Conservation (phyloP, 2,888 invertebrate genomes). For the Axea sp. region DNA sequence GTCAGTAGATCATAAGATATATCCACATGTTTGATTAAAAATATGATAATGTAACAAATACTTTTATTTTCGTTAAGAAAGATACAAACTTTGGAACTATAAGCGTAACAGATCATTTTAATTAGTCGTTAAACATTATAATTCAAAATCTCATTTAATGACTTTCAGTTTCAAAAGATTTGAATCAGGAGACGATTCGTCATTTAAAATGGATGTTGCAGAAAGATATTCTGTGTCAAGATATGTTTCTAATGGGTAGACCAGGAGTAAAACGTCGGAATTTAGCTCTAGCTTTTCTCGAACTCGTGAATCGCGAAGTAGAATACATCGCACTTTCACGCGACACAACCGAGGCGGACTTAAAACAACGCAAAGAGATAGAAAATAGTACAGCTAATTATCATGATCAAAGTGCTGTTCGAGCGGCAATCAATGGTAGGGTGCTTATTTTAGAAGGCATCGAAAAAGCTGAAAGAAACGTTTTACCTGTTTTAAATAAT, state of each 20-base stretch:
- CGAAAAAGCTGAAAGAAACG: conserved; percentile 98
- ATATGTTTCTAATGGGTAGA: conserved; percentile 95
- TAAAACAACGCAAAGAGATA: conserved; percentile 97
- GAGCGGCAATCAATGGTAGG: conserved; percentile 93
- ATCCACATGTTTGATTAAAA: no score
- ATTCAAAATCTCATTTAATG: no score
- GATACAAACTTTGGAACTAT: no score
- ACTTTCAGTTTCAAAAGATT: conserved; percentile 78
- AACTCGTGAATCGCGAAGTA: conserved; percentile 92
- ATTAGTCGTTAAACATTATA: no score
- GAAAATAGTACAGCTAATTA: conserved; percentile 92
- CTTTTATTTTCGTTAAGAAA: no score
- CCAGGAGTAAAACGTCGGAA: conserved; percentile 88
- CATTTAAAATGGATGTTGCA: conserved; percentile 98
- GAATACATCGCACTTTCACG: conserved; percentile 96
- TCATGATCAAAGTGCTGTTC: conserved; percentile 97
- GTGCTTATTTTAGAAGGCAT: conserved; percentile 96
- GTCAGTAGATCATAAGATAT: no score
- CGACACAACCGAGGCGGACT: conserved; percentile 97
- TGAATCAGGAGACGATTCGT: conserved; percentile 87
- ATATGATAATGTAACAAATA: no score
- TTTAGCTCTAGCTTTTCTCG: conserved; percentile 92
- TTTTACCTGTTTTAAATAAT: conserved; percentile 97
- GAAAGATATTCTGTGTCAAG: conserved; percentile 95
- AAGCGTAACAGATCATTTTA: no score